These are phyloP conservation scores for Cariama cristata DNA, from an alignment of 2,113 vertebrate species.

Conservation along the genomic window DNA sequence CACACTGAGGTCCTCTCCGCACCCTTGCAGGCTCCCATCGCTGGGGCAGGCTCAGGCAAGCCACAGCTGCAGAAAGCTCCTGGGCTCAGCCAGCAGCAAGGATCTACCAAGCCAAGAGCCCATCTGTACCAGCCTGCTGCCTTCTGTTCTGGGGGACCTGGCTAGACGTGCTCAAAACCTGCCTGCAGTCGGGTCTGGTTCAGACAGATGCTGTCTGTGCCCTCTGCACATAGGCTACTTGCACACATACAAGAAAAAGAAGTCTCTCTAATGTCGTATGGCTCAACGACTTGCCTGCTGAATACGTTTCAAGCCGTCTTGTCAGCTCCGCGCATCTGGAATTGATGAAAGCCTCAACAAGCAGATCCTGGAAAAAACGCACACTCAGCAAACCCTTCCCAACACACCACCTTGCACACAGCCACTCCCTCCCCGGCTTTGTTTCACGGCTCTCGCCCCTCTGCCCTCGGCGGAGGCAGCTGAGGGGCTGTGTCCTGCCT, in stretches of 20 bases:
- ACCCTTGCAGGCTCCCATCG: not conserved
- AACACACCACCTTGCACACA: not conserved
- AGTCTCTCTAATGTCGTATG: not conserved
- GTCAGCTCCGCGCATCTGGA: constrained; percentile 4
- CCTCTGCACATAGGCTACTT: not conserved
- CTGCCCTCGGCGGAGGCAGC: not conserved
- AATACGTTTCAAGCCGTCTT: not conserved
- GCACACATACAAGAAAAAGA: not conserved
- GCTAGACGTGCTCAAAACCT: constrained; percentile 5
- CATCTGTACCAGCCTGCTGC: constrained; percentile 1
- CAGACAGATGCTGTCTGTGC: not conserved
- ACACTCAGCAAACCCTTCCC: not conserved
- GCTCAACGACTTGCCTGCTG: not conserved
- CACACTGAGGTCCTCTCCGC: accelerated
- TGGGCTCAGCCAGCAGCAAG: not conserved
- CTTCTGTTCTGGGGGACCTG: not conserved
- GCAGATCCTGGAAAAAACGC: not conserved
- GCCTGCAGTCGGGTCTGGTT: not conserved
- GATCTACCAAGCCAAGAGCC: not conserved
- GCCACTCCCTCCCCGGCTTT: not conserved
- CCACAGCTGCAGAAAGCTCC: not conserved
- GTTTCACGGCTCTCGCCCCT: not conserved
- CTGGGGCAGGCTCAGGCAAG: not conserved
- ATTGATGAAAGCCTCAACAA: constrained; percentile 25
- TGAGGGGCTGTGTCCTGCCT: not conserved